Percentiles rank a stretch among this genome's conserved stretches.
phyloP scores from a whole-genome alignment of 2,888 invertebrate species.

The Limnephilus marmoratus region DNA sequence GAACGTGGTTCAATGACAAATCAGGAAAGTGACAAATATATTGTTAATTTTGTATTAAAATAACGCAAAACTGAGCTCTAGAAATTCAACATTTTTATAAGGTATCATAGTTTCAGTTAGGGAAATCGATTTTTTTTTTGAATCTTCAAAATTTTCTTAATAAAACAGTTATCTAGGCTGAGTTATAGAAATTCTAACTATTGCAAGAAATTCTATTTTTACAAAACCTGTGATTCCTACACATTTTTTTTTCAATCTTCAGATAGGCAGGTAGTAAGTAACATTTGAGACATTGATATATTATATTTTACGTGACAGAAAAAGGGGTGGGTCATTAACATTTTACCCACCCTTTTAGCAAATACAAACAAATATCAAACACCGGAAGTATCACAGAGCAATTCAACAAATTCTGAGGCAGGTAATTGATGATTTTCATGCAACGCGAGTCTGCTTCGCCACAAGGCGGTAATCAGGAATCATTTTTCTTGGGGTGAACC shows the following conservation, averaged over 20 bases:
- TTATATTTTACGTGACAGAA: not conserved
- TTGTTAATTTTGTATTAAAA: too few species aligned
- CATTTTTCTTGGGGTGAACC: constrained; percentile 41
- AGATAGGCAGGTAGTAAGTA: not conserved
- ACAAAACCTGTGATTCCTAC: not conserved
- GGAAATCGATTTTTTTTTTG: too few species aligned
- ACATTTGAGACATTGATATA: not conserved
- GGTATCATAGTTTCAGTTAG: too few species aligned
- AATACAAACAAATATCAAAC: not conserved
- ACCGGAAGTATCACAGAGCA: constrained; percentile 14
- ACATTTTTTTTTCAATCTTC: not conserved
- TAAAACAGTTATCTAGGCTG: too few species aligned
- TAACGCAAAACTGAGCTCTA: too few species aligned
- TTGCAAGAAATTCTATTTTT: not conserved
- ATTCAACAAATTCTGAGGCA: not conserved
- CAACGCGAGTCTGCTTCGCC: constrained; percentile 9
- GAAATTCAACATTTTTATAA: too few species aligned
- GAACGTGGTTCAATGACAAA: too few species aligned
- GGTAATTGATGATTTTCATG: constrained; percentile 40
- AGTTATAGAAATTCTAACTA: too few species aligned
- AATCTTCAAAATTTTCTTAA: too few species aligned
- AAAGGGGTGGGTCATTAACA: constrained; percentile 11
- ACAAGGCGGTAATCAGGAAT: constrained; percentile 31
- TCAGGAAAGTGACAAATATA: too few species aligned
- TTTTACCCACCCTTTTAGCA: not conserved